Base-by-base conservation (phyloP, 2,797 vertebrate genomes). In the Platalea minor region DNA sequence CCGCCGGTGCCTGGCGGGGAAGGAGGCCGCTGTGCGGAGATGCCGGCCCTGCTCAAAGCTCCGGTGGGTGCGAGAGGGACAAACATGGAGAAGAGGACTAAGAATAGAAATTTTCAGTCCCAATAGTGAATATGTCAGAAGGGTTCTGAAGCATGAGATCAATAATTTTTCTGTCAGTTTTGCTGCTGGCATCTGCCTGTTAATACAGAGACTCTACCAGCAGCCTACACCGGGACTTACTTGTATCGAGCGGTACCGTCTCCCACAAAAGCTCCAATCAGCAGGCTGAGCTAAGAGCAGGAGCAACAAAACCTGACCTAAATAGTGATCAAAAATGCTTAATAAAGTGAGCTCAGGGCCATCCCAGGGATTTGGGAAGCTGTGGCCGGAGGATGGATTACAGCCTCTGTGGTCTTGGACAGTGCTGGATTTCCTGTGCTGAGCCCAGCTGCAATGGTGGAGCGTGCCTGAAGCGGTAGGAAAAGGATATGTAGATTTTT, bases 401-500 rank as follows among this genome's bases (percentile, higher is more conserved):
- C n/a, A 73, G 33, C 20, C 26, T 50, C 14, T 28, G 7, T 50
- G 14, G n/a, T n/a, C 41, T 20, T 48, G 51, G 56, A 10, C 11
- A 4, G 41, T 9, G 17, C 37, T 4, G 26, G 16, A 5, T 60
- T 56, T 78, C 28, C 37, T 2, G 2, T 29, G 53, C 46, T 48
- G 46, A 51, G 45, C 39, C 33, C 31, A 31, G 54, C 56, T 43
- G 72, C 39, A 7, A 4, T n/a, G 50, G 24, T 7, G 16, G 24
- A 7, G 2, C 0, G 0, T 12, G 35, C 17, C 14, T 31, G 50
- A 41, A 37, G 33, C 0, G 0, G 24, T 15, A 65, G 65, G 57
- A 33, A 63, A 41, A 70, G 51, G 35, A 35, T 10, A 0, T 2
- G 9, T 46, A 41, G 31, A 12, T 63, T 28, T 43, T 29, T 8